Evolutionary conservation across 2,888 invertebrate species (phyloP).

Genomic region (Girardia tigrina): DNA sequence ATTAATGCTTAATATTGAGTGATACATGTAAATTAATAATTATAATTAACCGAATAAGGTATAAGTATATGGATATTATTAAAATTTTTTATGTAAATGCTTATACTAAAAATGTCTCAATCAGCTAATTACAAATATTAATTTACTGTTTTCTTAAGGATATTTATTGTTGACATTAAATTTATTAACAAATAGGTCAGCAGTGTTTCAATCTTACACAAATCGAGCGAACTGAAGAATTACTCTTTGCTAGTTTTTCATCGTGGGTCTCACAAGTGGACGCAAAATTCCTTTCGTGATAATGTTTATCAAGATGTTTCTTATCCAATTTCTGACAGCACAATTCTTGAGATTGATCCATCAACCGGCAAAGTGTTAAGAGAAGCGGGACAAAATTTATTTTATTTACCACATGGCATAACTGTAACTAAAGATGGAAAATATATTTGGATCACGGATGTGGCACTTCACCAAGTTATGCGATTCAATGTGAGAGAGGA

Average conservation of each 20-base stretch:
- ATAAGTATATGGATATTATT: no score
- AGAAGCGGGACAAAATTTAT: conserved; percentile 48
- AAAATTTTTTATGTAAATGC: no score
- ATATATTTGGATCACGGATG: conserved; percentile 80
- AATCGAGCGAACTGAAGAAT: no score
- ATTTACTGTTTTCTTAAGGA: no score
- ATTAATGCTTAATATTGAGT: no score
- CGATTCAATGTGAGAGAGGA: not conserved
- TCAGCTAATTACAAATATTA: no score
- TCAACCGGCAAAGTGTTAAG: not conserved
- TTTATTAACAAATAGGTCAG: no score
- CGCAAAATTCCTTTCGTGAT: not conserved
- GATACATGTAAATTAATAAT: no score
- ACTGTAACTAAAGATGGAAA: conserved; percentile 73
- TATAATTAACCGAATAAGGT: no score
- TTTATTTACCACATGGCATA: conserved; percentile 88
- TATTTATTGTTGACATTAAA: no score
- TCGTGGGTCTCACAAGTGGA: conserved; percentile 2
- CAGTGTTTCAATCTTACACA: not conserved
- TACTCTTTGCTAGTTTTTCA: not conserved
- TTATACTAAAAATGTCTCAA: no score
- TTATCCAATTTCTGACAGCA: not conserved
- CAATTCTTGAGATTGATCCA: not conserved
- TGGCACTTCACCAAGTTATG: conserved; percentile 77
- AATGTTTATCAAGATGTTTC: not conserved